Base-by-base conservation (phyloP, 1,140 invertebrate species). In the Pristionchus pacificus region DNA sequence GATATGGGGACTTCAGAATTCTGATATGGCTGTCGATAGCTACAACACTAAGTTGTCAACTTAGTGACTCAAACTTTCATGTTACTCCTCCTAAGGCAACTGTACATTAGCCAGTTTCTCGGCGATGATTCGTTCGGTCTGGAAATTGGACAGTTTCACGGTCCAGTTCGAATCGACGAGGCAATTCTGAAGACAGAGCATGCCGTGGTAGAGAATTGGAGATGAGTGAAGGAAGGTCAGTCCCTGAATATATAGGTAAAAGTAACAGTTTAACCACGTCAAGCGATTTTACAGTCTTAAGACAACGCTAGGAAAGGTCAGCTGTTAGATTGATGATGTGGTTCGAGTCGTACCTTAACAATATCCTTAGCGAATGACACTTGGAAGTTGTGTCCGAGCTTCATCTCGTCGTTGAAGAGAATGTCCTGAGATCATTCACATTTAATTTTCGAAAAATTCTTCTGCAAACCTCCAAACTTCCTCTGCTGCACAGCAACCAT, bases 151-250 rank as follows among this genome's bases (percentile, higher is more conserved):
- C 24, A 84, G 72, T 68, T 81, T 82, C 1, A 82, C 78, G 15
- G 80, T 84, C 80, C 80, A 82, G 57, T 82, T 83, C 2, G 80
- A 82, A 65, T 82, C 82, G n/a, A 82, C 80, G 15, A 82, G 65
- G 62, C 80, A 82, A 57, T 82, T 82, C 75, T 83, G 82, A 2
- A 84, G 65, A 65, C 82, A 84, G 2, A 82, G 32, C 59, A 84
- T 75, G 27, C 80, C 80, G 61, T 82, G 80, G 33, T 79, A 80
- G 59, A 77, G 69, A 25, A 82, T 55, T 27, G 63, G 67, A 13
- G 82, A 79, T 25, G 76, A 70, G 64, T 82, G 80, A 14, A 82
- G 24, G 65, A 83, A 82, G 24, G 71, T 68, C 0, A 82, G 63
- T 19, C 81, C 80, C 82, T 81, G 24, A 59, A 79, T 65, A n/a